Evolutionary conservation across 2,888 invertebrate species (phyloP), one percentile per base, ranked within the genome.

Genomic region (Phrixothrix hirtus): DNA sequence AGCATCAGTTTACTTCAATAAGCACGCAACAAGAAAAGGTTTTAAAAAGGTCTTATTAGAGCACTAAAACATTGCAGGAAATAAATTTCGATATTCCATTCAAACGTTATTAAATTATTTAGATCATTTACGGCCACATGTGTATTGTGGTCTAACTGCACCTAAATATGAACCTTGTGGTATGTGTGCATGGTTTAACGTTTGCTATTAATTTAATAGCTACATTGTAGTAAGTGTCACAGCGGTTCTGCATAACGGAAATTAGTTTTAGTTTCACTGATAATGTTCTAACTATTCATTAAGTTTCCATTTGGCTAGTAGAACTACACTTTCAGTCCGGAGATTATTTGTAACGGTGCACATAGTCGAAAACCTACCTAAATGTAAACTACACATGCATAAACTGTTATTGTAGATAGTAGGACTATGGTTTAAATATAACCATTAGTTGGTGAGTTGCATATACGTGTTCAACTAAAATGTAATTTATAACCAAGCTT

Each of bases 211-310:
- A 64, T 64, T 64, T 60, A 62, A 64, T 62, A 53, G 58, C 52
- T 42, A 43, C 50, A 58, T 60, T 55, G 59, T 49, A 58, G 57
- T 61, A 45, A 57, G 55, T 50, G 59, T 58, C 55, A 59, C 53
- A 53, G 48, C 32, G 58, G 46, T 57, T 63, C 60, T 62, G 59
- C 61, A 57, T 55, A 57, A 45, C 63, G 66, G 66, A 68, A 68
- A 68, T 68, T 68, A 66, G 66, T 68, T 68, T 65, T 60, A 65
- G 65, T 64, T 66, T 64, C 64, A 61, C 59, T 62, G 66, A 66
- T 67, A 66, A 64, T 65, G 64, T 59, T 59, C 61, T 62, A 59
- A 63, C 65, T 64, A 65, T 64, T 65, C 66, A 67, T 66, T 67
- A 67, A 66, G 63, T 64, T 66, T 63, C 63, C 63, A 63, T 66